Evolutionary conservation across 2,797 vertebrate species (phyloP).

Genomic region (Urosaurus nigricauda): DNA sequence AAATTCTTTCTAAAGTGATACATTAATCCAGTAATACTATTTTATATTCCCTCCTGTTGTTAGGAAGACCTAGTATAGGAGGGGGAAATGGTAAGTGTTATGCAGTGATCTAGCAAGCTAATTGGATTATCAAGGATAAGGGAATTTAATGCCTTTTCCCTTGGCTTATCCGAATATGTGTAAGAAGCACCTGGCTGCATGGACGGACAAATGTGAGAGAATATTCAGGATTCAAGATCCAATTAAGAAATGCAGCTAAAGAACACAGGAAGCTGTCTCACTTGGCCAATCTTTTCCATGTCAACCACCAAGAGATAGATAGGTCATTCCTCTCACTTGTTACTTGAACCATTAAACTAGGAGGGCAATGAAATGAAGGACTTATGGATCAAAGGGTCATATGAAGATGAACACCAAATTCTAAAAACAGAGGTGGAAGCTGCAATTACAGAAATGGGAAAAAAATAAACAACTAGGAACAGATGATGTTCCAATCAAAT

Average conservation of each 20-base stretch:
- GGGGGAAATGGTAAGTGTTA: not conserved
- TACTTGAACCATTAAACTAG: not conserved
- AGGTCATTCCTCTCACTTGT: not conserved
- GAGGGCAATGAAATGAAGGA: no score
- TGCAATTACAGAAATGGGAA: no score
- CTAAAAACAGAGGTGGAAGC: no score
- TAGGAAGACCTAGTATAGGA: constrained; percentile 10
- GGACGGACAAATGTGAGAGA: constrained; percentile 37
- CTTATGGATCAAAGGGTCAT: no score
- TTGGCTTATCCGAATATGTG: constrained; percentile 36
- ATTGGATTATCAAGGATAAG: constrained; percentile 42
- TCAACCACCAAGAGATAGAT: not conserved
- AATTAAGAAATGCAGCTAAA: constrained; percentile 48
- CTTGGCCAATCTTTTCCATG: not conserved
- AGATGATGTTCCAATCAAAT: no score
- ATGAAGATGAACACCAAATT: no score
- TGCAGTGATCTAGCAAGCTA: constrained; percentile 45
- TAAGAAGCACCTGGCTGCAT: constrained; percentile 38
- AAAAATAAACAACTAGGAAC: no score
- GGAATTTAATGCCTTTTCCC: constrained; percentile 49
- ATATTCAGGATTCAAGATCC: constrained; percentile 36
- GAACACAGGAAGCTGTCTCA: not conserved
- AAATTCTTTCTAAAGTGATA: constrained; percentile 44
- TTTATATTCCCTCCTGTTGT: constrained; percentile 34
- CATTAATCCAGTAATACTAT: constrained; percentile 51